phyloP scores from a whole-genome alignment of 2,113 vertebrate species.

The Pithys albifrons region DNA sequence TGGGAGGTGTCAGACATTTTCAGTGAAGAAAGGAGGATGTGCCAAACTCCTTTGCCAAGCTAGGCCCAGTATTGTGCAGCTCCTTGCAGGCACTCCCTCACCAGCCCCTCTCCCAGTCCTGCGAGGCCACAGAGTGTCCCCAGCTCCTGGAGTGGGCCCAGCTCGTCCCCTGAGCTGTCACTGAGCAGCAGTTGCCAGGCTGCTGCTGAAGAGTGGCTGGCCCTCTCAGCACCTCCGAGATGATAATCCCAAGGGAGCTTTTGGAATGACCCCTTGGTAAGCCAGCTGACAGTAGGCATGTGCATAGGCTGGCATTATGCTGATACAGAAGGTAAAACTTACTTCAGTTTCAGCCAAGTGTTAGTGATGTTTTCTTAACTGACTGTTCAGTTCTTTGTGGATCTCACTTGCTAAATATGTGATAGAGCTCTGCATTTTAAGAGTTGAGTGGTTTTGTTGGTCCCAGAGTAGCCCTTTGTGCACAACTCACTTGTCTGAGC shows the following conservation, averaged over 20 bases:
- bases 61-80: neutral
- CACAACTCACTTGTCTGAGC: neutral
- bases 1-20: neutral
- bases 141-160: neutral
- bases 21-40: neutral
- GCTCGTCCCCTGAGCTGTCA: neutral
- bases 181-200: conserved; percentile 13
- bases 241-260: conserved; percentile 9
- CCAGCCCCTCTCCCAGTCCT: neutral
- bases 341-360: neutral
- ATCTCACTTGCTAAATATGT: conserved; percentile 21
- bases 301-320: neutral
- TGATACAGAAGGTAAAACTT: neutral
- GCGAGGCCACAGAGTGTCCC: neutral
- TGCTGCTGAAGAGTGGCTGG: neutral
- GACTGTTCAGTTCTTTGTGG: neutral
- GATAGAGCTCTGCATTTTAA: neutral
- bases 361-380: conserved; percentile 2
- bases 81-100: neutral
- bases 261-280: neutral
- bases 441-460: neutral
- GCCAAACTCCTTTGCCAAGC: neutral
- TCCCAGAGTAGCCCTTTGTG: neutral
- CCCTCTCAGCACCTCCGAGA: neutral
- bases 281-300: neutral